These are phyloP conservation scores for Pandemis cinnamomeana DNA, from an alignment of 2,888 invertebrate genomes.

Conservation along the genomic window DNA sequence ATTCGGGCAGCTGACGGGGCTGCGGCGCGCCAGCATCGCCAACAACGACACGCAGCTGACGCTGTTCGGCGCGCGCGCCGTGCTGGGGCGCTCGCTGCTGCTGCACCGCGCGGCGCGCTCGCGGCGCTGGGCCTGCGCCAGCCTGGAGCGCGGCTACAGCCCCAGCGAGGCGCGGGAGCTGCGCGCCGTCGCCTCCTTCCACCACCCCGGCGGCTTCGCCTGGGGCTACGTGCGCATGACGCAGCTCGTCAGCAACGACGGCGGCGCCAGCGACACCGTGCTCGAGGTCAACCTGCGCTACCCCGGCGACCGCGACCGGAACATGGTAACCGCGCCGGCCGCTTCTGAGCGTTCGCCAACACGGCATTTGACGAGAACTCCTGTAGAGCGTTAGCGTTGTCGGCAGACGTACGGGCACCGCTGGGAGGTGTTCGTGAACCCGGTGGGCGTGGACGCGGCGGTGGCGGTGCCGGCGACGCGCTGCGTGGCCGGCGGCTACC, in stretches of 20 bases:
- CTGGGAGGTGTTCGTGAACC: slow-evolving; percentile 96
- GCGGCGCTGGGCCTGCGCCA: slow-evolving; percentile 93
- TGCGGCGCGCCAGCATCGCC: slow-evolving; percentile 81
- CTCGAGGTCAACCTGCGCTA: slow-evolving; percentile 95
- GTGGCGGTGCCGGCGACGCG: slow-evolving; percentile 91
- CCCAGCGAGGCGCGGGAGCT: slow-evolving; percentile 94
- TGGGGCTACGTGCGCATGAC: slow-evolving; percentile 94
- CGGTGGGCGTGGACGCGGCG: slow-evolving; percentile 95
- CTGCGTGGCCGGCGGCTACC: slow-evolving; percentile 95
- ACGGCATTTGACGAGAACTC: neutral
- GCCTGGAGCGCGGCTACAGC: slow-evolving; percentile 93
- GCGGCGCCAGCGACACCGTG: slow-evolving; percentile 93
- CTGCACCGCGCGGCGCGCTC: slow-evolving; percentile 80
- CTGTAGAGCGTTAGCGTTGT: neutral
- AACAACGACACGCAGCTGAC: slow-evolving; percentile 93
- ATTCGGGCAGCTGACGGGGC: slow-evolving; percentile 90
- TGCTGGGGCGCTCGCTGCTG: slow-evolving; percentile 94
- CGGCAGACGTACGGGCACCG: slow-evolving; percentile 91
- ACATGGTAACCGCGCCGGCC: slow-evolving; percentile 83
- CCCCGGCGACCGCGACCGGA: slow-evolving; percentile 93
- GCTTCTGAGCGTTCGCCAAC: too few species aligned
- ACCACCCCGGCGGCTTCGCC: slow-evolving; percentile 94
- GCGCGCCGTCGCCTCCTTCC: slow-evolving; percentile 95
- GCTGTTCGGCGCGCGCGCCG: slow-evolving; percentile 91
- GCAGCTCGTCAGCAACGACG: slow-evolving; percentile 94